These are phyloP conservation scores for Baccha elongata DNA, from an alignment of 2,888 invertebrate genomes.

Conservation along the genomic window DNA sequence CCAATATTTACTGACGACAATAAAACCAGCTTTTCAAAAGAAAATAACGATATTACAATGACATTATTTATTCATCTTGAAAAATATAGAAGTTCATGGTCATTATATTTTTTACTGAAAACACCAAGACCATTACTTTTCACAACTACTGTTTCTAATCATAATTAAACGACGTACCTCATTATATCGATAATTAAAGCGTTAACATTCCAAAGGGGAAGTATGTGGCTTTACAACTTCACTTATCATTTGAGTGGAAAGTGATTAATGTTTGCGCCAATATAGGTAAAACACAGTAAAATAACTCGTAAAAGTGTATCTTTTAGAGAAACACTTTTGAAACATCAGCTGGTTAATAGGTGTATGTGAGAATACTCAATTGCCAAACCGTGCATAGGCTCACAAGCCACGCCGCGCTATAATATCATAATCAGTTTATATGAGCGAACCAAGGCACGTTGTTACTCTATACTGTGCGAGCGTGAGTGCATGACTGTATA, in stretches of 20 bases:
- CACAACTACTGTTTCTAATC: conserved; percentile 37
- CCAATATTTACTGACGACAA: no score
- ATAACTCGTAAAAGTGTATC: conserved; percentile 35
- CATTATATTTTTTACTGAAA: background rate
- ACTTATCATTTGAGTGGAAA: conserved; percentile 46
- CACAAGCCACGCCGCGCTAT: background rate
- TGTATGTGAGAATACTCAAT: conserved; percentile 42
- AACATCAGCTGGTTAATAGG: conserved; percentile 69
- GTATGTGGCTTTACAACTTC: conserved; percentile 27
- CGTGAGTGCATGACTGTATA: background rate
- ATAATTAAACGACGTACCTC: conserved; percentile 27
- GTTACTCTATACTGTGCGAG: background rate
- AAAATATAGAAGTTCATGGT: background rate
- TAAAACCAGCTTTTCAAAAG: no score
- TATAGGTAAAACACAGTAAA: conserved; percentile 32
- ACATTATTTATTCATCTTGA: background rate
- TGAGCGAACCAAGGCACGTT: background rate
- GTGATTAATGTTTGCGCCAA: conserved; percentile 41
- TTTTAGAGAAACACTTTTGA: conserved; percentile 42
- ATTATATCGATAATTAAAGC: conserved; percentile 55
- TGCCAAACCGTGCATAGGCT: background rate
- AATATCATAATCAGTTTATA: background rate
- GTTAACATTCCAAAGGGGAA: conserved; percentile 18
- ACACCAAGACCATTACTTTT: background rate
- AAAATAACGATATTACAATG: background rate